Conservation (phyloP, 2,113 vertebrate genomes). For the Malurus cyaneus region DNA sequence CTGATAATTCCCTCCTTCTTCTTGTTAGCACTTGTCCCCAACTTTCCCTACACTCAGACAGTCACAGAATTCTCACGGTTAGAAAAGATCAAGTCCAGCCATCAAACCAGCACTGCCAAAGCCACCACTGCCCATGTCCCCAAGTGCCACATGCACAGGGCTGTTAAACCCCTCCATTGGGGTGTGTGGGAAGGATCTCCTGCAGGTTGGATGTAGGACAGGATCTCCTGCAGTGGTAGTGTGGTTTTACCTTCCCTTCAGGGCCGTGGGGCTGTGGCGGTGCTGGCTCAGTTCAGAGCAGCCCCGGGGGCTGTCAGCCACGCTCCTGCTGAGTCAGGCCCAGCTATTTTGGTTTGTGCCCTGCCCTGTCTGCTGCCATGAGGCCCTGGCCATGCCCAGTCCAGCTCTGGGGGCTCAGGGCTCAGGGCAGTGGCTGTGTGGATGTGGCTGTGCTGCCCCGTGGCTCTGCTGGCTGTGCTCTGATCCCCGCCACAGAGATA, state of each 20-base stretch:
- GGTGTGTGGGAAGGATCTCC: no score
- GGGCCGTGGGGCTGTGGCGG: rapidly evolving
- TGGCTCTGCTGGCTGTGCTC: not conserved
- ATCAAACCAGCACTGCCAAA: no score
- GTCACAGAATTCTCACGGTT: not conserved
- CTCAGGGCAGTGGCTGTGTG: not conserved
- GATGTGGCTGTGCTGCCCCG: rapidly evolving
- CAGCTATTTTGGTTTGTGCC: not conserved
- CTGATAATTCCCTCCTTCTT: not conserved
- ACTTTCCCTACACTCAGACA: not conserved
- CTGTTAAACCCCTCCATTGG: not conserved
- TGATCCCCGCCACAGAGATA: not conserved
- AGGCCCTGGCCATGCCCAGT: not conserved
- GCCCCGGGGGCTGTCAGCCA: not conserved
- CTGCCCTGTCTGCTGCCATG: not conserved
- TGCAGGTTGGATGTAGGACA: not conserved
- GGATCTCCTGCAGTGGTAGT: rapidly evolving
- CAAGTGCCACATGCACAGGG: not conserved
- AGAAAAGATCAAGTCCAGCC: not conserved
- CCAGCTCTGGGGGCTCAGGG: not conserved
- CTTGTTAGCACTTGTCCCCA: not conserved
- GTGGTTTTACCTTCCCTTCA: not conserved
- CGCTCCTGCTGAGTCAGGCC: rapidly evolving
- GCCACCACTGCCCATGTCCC: rapidly evolving
- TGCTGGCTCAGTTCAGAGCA: rapidly evolving